These are phyloP conservation scores for Boulengeromyrus knoepffleri DNA, from an alignment of 2,113 vertebrate genomes.

Conservation along the genomic window DNA sequence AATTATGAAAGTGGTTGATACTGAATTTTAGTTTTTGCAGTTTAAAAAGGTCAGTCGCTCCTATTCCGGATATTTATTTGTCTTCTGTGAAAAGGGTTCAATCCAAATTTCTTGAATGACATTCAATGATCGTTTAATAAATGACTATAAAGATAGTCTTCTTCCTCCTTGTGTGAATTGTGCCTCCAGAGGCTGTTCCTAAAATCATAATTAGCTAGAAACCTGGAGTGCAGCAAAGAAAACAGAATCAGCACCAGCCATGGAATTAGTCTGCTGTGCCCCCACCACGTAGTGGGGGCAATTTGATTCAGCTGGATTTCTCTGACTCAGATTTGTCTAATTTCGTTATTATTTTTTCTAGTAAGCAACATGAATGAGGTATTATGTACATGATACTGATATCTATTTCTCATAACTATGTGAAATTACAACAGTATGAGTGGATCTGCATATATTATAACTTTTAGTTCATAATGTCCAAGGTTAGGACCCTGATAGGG, in stretches of 20 bases:
- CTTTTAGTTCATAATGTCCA: background rate
- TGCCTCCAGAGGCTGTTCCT: background rate
- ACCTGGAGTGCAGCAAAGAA: conserved; percentile 28
- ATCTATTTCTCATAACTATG: background rate
- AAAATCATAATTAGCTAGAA: background rate
- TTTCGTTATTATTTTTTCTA: background rate
- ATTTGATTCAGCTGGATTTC: background rate
- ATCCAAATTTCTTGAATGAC: background rate
- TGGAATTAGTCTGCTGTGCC: background rate
- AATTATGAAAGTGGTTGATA: background rate
- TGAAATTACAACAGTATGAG: background rate
- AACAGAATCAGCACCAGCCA: background rate
- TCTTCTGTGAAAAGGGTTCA: background rate
- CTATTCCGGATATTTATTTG: background rate
- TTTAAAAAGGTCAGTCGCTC: background rate
- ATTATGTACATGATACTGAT: background rate
- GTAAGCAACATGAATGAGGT: background rate
- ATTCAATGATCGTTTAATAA: background rate
- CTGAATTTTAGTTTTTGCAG: background rate
- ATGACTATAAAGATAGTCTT: background rate
- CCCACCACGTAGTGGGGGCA: background rate
- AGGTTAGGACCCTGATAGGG: background rate
- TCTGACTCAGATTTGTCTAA: background rate
- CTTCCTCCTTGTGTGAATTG: conserved; percentile 15
- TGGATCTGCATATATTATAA: background rate